phyloP scores from a whole-genome alignment of 2,888 invertebrate species.

The Achlya flavicornis region DNA sequence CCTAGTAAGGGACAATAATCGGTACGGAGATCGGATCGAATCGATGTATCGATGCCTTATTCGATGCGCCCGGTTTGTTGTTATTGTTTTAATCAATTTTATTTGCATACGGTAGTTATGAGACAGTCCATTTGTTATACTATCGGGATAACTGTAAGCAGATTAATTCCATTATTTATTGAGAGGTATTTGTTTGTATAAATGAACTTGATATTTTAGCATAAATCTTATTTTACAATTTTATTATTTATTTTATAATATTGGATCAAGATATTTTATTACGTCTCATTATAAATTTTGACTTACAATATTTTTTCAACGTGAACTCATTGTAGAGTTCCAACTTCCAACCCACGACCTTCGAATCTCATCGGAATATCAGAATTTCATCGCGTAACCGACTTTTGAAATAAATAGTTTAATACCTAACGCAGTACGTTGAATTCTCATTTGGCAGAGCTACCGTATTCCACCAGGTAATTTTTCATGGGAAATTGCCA shows the following conservation, averaged over 20 bases:
- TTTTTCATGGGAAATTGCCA: slow-evolving; percentile 73
- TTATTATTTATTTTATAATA: too few species aligned
- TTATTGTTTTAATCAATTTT: slow-evolving; percentile 71
- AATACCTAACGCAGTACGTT: slow-evolving; percentile 18
- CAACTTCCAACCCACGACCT: too few species aligned
- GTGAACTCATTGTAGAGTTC: too few species aligned
- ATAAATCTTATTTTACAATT: too few species aligned
- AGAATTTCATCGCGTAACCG: too few species aligned
- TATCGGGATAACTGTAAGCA: background rate
- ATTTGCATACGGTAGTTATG: slow-evolving; percentile 65
- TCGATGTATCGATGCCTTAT: slow-evolving; percentile 73
- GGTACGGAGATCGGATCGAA: slow-evolving; percentile 62
- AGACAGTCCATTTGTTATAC: slow-evolving; percentile 23
- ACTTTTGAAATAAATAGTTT: background rate
- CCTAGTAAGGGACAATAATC: slow-evolving; percentile 79
- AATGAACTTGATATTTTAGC: background rate
- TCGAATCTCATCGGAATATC: too few species aligned
- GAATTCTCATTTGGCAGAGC: slow-evolving; percentile 59
- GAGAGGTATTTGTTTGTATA: background rate
- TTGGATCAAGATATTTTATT: too few species aligned
- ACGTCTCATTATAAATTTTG: too few species aligned
- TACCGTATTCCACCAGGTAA: slow-evolving; percentile 60
- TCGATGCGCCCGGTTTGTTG: slow-evolving; percentile 68
- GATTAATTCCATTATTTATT: background rate
- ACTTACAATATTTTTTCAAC: too few species aligned